Conservation (phyloP, 2,797 vertebrate genomes). For the Megaceryle alcyon region DNA sequence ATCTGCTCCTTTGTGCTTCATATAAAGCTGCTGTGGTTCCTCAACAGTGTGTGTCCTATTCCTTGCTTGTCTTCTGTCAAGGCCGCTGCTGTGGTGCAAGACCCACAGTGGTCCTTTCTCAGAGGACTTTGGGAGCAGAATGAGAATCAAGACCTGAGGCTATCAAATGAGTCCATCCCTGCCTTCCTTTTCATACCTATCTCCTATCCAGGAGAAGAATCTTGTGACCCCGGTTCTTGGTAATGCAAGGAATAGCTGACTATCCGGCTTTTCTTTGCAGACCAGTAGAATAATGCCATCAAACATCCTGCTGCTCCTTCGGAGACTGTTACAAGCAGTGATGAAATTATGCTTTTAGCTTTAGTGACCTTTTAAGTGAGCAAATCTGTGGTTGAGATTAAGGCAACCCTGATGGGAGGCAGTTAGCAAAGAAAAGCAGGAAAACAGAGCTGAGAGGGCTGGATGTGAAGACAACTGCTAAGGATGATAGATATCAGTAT, state of each 20-base stretch:
- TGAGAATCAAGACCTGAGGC: background rate
- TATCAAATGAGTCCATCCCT: background rate
- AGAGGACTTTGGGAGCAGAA: background rate
- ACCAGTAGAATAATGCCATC: background rate
- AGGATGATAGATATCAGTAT: background rate
- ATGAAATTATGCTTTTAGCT: background rate
- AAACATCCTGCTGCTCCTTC: background rate
- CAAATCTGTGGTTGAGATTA: background rate
- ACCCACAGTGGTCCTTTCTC: background rate
- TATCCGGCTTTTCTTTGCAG: background rate
- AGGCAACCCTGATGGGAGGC: background rate
- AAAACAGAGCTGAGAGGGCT: background rate
- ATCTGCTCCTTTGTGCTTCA: background rate
- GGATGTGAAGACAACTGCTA: background rate
- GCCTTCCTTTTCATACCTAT: background rate
- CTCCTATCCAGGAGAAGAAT: rapidly evolving
- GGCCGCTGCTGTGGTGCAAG: background rate
- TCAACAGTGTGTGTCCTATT: rapidly evolving
- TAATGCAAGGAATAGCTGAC: background rate
- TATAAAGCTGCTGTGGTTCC: background rate
- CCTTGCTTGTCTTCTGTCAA: background rate
- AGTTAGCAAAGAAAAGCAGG: background rate
- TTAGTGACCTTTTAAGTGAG: background rate
- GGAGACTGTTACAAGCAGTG: background rate
- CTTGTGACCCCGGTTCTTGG: background rate